Conservation (phyloP, 2,113 vertebrate genomes). For the Onychostruthus taczanowskii region DNA sequence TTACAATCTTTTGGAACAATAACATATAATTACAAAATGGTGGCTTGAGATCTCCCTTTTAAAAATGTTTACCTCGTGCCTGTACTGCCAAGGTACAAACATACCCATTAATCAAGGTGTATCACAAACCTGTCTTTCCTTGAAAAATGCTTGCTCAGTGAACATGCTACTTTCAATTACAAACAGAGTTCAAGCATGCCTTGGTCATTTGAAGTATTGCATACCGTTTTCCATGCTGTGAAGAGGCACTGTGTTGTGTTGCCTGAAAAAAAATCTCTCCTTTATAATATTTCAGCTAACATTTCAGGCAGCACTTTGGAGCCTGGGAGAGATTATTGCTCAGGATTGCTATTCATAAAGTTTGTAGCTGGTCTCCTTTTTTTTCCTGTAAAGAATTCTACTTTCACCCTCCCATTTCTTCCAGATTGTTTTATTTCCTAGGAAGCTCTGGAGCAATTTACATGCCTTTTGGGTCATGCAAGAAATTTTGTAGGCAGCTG, state of each 20-base stretch:
- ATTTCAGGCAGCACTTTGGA: not conserved
- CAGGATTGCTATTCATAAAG: not conserved
- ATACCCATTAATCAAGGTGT: slow-evolving; percentile 37
- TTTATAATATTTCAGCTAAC: not conserved
- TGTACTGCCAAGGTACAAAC: slow-evolving; percentile 9
- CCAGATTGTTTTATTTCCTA: not conserved
- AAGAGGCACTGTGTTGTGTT: not conserved
- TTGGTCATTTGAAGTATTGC: slow-evolving; percentile 7
- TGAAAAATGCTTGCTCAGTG: slow-evolving; percentile 36
- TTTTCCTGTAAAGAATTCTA: not conserved
- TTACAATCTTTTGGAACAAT: not conserved
- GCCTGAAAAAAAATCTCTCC: not conserved
- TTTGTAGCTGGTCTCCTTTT: slow-evolving; percentile 5
- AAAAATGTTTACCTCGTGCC: not conserved
- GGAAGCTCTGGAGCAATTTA: slow-evolving; percentile 27
- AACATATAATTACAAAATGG: not conserved
- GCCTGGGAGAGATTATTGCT: slow-evolving; percentile 24
- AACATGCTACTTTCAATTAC: slow-evolving; percentile 11
- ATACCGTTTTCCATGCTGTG: not conserved
- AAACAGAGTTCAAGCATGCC: not conserved
- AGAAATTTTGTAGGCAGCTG: not conserved
- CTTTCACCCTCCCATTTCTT: not conserved
- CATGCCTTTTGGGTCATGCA: not conserved
- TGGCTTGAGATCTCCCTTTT: not conserved
- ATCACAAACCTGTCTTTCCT: not conserved